Evolutionary conservation across 2,797 vertebrate genomes (phyloP), one percentile per base, ranked within the genome.

Genomic region (Botia almorhae): DNA sequence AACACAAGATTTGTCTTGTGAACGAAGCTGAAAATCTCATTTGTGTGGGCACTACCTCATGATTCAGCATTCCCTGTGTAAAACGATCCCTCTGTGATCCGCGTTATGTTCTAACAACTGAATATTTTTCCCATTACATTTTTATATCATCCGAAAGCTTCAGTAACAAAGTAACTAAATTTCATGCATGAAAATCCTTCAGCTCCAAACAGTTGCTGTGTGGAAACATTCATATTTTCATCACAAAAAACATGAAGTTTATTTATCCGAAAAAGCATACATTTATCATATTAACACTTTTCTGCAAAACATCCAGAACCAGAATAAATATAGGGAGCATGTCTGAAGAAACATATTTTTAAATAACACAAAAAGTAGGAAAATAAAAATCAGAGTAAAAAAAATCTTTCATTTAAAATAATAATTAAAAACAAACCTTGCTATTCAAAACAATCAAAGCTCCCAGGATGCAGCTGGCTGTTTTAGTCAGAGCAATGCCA

Each of bases 381-480:
- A 14, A 6, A 48, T 48, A 50, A 0, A 0, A 43, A 13, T 51
- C 16, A n/a, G 6, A 56, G 26, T n/a, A 55, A 55, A 5, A 46
- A 12, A 43, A 55, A 68, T 68, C 5, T 12, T 26, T 56, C 0
- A 67, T 26, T 55, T 19, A 64, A 51, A 17, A 29, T 29, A n/a
- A 2, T 21, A 26, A 23, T 43, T 36, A 53, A 7, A 64, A 58
- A n/a, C 19, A 55, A 67, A 39, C 5, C 11, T 77, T 19, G 16
- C 8, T 46, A 7, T 19, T 6, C 16, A 46, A 46, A 29, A 68
- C 11, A 39, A 26, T 13, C 21, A 29, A 76, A 2, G 21, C 48
- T 76, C 14, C 4, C 36, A 67, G 63, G 74, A 76, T 68, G 64
- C 64, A 68, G 13, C 19, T 26, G 51, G 16, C 3, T 16, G 7